Base-by-base conservation (phyloP, 2,888 invertebrate genomes). In the Endotricha flammealis region DNA sequence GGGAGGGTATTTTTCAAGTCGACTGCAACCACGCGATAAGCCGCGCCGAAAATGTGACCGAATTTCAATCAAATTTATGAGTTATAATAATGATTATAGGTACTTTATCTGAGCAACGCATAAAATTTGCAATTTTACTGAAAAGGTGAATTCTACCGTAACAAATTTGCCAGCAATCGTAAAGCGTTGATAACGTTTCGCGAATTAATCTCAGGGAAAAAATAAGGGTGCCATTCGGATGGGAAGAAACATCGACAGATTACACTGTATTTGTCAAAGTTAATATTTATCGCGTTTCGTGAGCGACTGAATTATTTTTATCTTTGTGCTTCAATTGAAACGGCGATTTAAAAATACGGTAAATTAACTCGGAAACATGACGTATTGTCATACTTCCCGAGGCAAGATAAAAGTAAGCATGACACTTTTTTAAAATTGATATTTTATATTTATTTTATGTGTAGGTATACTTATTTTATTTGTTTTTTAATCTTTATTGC, bases 31-130 rank as follows among this genome's bases (percentile, higher is more conserved):
- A 53, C 52, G 67, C 71, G 86, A 86, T 86, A 86, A 86, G 82
- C 68, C 64, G 57, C 60, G 61, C 54, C 69, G 70, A 77, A 80
- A 83, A 82, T 83, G 79, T 82, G 76, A 82, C 82, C 81, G 75
- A 82, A 82, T 80, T 85, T 85, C 85, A 83, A 85, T 86, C 79
- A 80, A 83, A 83, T 85, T 85, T 85, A 86, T 82, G 81, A 85
- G 67, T 82, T 82, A 82, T 80, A 75, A 85, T 83, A 83, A 85
- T 83, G 78, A 85, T 83, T 81, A 79, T 81, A 81, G 81, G 79
- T 68, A 72, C 75, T 81, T 83, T 83, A 85, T 83, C 82, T 60
- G 66, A 53, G 71, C 61, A 60, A 44, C 75, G 77, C 82, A 77
- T 77, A 75, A 80, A 80, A 82, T 83, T 83, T 78, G 76, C 78